phyloP scores from a whole-genome alignment of 2,888 invertebrate species.

The Aphodius sticticus region DNA sequence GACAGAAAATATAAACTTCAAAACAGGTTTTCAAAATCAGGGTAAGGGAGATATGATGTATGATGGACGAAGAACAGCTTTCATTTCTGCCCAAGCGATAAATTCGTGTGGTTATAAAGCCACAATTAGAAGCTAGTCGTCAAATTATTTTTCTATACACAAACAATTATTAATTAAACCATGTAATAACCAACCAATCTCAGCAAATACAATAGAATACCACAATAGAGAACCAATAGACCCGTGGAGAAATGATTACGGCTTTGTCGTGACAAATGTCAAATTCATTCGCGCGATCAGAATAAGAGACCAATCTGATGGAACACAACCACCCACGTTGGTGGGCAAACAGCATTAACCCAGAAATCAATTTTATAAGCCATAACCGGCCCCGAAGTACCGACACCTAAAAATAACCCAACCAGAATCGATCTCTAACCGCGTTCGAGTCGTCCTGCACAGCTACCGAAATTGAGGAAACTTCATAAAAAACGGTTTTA shows the following conservation, averaged over 20 bases:
- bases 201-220: too few species aligned
- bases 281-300: background rate
- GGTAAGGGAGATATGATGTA: too few species aligned
- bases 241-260: background rate
- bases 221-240: background rate
- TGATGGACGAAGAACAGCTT: too few species aligned
- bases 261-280: background rate
- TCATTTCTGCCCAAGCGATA: too few species aligned
- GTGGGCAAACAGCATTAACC: background rate
- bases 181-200: background rate
- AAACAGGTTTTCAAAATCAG: too few species aligned
- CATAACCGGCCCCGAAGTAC: background rate
- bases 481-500: background rate
- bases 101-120: too few species aligned
- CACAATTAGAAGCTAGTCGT: too few species aligned
- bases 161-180: background rate
- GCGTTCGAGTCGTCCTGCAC: background rate
- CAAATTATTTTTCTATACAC: background rate
- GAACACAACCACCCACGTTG: background rate
- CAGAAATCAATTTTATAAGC: slow-evolving; percentile 4
- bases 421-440: background rate
- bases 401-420: background rate
- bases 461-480: background rate
- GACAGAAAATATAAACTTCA: too few species aligned
- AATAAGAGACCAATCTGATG: background rate